Percentiles rank a stretch among this genome's conserved stretches.
Conservation (phyloP, 1,140 invertebrate genomes). For the Mycetomoellerius zeteki region DNA sequence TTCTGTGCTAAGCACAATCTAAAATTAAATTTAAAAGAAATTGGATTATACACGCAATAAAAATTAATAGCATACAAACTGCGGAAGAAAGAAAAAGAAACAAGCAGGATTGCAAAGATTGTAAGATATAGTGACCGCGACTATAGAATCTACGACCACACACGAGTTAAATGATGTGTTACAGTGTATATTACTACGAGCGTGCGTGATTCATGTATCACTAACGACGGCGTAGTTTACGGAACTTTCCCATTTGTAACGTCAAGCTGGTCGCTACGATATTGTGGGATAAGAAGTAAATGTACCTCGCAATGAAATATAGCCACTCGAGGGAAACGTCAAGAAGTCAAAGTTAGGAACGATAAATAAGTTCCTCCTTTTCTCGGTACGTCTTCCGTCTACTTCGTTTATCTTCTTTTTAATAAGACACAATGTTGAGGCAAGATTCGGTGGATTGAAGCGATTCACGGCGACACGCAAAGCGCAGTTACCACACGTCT, state of each 20-base stretch:
- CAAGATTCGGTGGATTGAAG: not conserved
- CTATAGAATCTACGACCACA: constrained; percentile 16
- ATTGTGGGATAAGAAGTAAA: constrained; percentile 49
- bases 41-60: constrained; percentile 19
- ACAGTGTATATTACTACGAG: constrained; percentile 28
- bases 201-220: constrained; percentile 48
- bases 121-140: constrained; percentile 7
- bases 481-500: constrained; percentile 1
- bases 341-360: constrained; percentile 3
- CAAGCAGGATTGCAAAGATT: constrained; percentile 25
- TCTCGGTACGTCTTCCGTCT: not conserved
- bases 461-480: constrained; percentile 12
- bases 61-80: not conserved
- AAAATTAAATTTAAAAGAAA: not conserved
- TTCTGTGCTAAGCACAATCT: not conserved
- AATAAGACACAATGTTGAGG: not conserved
- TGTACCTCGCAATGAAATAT: constrained; percentile 25
- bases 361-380: not conserved
- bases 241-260: constrained; percentile 52
- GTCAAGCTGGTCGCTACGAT: constrained; percentile 23
- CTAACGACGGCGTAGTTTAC: constrained; percentile 55
- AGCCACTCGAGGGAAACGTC: not conserved
- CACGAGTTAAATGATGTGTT: constrained; percentile 34
- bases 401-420: not conserved
- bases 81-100: not conserved